phyloP scores from a whole-genome alignment of 2,113 vertebrate species.

The Chionomys nivalis region DNA sequence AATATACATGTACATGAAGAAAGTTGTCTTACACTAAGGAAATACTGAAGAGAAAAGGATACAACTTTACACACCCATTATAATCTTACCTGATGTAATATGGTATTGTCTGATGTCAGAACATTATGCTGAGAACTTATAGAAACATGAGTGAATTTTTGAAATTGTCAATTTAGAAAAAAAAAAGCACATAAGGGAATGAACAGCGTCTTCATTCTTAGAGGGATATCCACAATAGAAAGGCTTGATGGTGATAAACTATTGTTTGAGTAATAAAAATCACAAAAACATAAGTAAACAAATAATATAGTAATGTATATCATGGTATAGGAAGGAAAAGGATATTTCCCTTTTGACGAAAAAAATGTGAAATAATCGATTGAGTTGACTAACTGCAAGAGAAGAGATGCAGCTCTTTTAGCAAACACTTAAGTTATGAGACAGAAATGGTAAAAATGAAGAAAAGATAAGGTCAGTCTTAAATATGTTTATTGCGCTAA shows the following conservation, averaged over 20 bases:
- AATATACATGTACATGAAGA: too few relatives aligned
- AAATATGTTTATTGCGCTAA: not conserved
- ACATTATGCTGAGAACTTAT: not conserved
- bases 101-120: too few relatives aligned
- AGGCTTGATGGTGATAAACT: conserved; percentile 1
- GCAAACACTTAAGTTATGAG: not conserved
- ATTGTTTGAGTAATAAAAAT: not conserved
- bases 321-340: not conserved
- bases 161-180: conserved; percentile 17
- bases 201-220: conserved; percentile 13
- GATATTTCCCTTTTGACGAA: not conserved
- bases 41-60: too few relatives aligned
- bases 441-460: not conserved
- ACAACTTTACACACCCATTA: too few relatives aligned
- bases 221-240: not conserved
- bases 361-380: not conserved
- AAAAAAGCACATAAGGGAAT: not conserved
- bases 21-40: too few relatives aligned
- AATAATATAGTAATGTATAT: not conserved
- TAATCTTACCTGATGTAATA: too few relatives aligned
- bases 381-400: not conserved
- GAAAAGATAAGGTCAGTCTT: not conserved
- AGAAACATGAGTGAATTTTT: not conserved
- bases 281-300: not conserved
- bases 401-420: not conserved